Evolutionary conservation across 2,888 invertebrate species (phyloP).

Genomic region (Elysia crispata): DNA sequence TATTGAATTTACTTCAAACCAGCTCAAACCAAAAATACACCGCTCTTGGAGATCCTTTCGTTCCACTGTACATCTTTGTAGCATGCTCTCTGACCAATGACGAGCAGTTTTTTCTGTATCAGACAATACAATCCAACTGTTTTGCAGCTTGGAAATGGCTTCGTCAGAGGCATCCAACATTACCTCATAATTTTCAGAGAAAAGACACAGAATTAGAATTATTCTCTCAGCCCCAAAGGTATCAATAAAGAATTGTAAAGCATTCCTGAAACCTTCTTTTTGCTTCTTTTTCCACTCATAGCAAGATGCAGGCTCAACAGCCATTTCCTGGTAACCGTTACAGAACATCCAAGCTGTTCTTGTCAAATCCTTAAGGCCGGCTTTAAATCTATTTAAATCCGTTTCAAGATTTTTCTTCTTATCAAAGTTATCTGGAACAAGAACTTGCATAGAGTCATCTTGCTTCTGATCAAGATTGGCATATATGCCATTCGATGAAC

Average conservation of each 20-base stretch:
- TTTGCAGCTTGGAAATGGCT: slow-evolving; percentile 54
- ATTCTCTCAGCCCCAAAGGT: slow-evolving; percentile 58
- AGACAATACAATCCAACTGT: slow-evolving; percentile 62
- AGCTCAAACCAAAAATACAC: slow-evolving; percentile 62
- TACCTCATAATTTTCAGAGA: slow-evolving; percentile 58
- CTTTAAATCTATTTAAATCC: slow-evolving; percentile 48
- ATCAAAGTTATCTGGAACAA: slow-evolving; percentile 59
- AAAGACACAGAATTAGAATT: slow-evolving; percentile 58
- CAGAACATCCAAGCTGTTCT: slow-evolving; percentile 62
- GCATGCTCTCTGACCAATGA: slow-evolving; percentile 52
- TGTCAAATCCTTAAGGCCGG: slow-evolving; percentile 27
- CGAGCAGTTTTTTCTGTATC: slow-evolving; percentile 56
- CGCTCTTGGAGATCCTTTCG: slow-evolving; percentile 50
- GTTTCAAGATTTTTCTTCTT: slow-evolving; percentile 28
- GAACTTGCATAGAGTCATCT: slow-evolving; percentile 51
- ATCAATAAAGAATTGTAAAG: slow-evolving; percentile 54
- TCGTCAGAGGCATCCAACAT: slow-evolving; percentile 63
- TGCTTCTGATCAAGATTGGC: slow-evolving; percentile 44
- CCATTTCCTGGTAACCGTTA: slow-evolving; percentile 59
- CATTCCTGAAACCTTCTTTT: slow-evolving; percentile 60
- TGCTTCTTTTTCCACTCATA: slow-evolving; percentile 59
- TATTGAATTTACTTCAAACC: slow-evolving; percentile 56
- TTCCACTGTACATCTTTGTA: slow-evolving; percentile 52
- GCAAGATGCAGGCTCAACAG: slow-evolving; percentile 45
- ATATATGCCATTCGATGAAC: slow-evolving; percentile 50